A percentile compares a stretch with the other conserved stretches of the same genome.
These are phyloP conservation scores for Chymomyza procnemis DNA, from an alignment of 2,888 invertebrate genomes.

Conservation along the genomic window DNA sequence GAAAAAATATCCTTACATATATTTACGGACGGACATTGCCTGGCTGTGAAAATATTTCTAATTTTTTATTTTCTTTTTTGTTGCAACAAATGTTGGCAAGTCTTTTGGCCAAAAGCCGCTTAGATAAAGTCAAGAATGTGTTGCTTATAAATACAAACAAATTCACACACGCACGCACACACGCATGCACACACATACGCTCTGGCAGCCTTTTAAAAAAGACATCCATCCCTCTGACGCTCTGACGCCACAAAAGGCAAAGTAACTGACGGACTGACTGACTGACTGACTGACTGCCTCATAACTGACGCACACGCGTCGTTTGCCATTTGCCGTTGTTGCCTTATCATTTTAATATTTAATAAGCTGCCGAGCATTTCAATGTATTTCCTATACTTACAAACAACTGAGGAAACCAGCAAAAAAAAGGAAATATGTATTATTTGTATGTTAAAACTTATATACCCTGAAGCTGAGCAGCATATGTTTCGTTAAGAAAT, in stretches of 20 bases:
- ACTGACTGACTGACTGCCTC: neutral
- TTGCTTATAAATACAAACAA: neutral
- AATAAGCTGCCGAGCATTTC: conserved; percentile 50
- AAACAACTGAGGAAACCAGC: neutral
- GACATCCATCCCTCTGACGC: conserved; percentile 5
- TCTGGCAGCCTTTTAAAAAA: conserved; percentile 9
- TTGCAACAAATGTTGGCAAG: neutral
- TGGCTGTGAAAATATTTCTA: neutral
- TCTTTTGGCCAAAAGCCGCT: conserved; percentile 44
- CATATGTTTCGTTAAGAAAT: too few relatives aligned
- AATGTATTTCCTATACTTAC: neutral
- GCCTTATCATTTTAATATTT: conserved; percentile 69
- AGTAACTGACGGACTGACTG: conserved; percentile 4
- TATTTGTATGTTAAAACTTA: neutral
- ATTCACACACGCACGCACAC: conserved; percentile 14
- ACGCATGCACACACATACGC: conserved; percentile 12
- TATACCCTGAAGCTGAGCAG: neutral
- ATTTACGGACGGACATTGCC: neutral
- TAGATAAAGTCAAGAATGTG: conserved; percentile 31
- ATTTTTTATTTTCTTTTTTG: too few relatives aligned
- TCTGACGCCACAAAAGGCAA: conserved; percentile 16
- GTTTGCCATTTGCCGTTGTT: conserved; percentile 6
- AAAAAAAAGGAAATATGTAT: neutral
- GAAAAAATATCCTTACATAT: neutral
- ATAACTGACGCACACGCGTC: conserved; percentile 3